These are phyloP conservation scores for Genyomyrus donnyi DNA, from an alignment of 2,113 vertebrate genomes.

Conservation along the genomic window DNA sequence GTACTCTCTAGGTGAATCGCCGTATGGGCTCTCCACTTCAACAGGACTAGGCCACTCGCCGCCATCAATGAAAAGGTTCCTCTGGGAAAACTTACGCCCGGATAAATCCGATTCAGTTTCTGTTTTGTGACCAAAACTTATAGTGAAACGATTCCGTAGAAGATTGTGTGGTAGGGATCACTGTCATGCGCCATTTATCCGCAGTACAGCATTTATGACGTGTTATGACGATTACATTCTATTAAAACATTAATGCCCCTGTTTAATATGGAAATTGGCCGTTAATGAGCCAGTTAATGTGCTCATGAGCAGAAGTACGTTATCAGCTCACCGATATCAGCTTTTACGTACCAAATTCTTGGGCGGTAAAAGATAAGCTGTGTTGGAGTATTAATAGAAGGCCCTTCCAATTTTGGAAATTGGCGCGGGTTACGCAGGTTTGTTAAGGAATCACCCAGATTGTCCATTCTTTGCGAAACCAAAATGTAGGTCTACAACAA, in stretches of 20 bases:
- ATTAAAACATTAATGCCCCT: neutral
- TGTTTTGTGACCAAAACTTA: neutral
- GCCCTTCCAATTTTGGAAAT: neutral
- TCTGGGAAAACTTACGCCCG: neutral
- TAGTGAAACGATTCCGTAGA: neutral
- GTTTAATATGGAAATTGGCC: neutral
- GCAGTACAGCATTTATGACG: neutral
- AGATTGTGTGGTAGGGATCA: neutral
- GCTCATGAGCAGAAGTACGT: neutral
- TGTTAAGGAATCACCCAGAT: neutral
- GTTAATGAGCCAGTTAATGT: neutral
- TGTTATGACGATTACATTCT: neutral
- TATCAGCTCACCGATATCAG: neutral
- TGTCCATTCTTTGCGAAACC: neutral
- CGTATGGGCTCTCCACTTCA: neutral
- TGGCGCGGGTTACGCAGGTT: neutral
- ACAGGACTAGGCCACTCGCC: neutral
- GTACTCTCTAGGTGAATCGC: neutral
- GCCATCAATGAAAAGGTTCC: neutral
- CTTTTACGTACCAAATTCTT: neutral
- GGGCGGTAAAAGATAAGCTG: neutral
- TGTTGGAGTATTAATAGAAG: neutral
- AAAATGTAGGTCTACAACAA: neutral
- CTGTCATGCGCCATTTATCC: neutral
- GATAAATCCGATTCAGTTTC: neutral